Evolutionary conservation across 2,113 vertebrate species (phyloP), one percentile per base, ranked within the genome.

Genomic region (Macquaria australasica): DNA sequence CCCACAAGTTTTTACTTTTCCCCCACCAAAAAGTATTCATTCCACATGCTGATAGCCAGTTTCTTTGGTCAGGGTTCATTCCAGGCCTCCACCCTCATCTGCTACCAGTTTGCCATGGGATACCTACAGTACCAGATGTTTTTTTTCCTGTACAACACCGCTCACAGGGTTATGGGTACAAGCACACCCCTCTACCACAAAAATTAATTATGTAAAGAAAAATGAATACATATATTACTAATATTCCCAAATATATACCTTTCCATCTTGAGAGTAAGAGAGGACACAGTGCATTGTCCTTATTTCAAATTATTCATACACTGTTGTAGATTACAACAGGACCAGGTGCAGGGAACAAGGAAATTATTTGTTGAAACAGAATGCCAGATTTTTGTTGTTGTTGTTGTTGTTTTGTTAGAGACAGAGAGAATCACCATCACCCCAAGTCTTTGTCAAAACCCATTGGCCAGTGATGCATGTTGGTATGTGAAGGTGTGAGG

Each of bases 361-460:
- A 53, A 0, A 41, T 72, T 37, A n/a, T 56, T 68, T 83, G 68
- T 71, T 80, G 72, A 66, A 67, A 73, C 25, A 59, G 53, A 23
- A 74, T 70, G 85, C 56, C 75, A 79, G 7, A n/a, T 51, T 79
- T 43, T 34, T 87, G n/a, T n/a, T n/a, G n/a, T n/a, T n/a, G n/a
- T n/a, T n/a, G n/a, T n/a, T n/a, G n/a, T n/a, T n/a, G n/a, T 72
- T 68, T 15, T 45, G 64, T 69, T 63, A 45, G 41, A 51, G 37
- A 58, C 34, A 15, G 37, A 56, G 39, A 64, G 41, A 67, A 55
- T 68, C 60, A 25, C 43, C 53, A 21, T 37, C 55, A 79, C 75
- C 37, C 48, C 41, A 62, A 16, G 43, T 68, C 20, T 75, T 31
- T 76, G 75, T 68, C 56, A 69, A 55, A 82, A 74, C 34, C 55